A percentile compares a stretch with the other conserved stretches of the same genome.
These are phyloP conservation scores for Molossus alvarezi DNA, from an alignment of 2,797 vertebrate species.

Conservation along the genomic window DNA sequence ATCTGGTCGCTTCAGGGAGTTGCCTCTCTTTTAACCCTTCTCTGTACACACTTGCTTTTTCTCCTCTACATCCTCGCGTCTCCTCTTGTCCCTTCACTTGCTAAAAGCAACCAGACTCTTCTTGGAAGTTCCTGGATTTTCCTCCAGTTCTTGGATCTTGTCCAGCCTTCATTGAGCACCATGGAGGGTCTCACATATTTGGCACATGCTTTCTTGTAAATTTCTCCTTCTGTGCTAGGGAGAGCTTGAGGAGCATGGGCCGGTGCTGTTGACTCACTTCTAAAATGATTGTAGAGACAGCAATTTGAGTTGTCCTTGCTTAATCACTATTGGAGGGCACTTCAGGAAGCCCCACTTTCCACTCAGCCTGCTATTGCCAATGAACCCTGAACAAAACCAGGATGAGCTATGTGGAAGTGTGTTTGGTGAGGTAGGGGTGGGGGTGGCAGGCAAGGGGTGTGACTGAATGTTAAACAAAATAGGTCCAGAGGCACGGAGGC, in stretches of 20 bases:
- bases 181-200: not conserved
- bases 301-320: not conserved
- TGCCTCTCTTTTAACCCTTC: constrained; percentile 61
- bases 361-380: not conserved
- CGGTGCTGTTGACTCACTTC: not conserved
- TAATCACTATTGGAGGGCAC: not conserved
- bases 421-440: not conserved
- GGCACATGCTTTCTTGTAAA: not conserved
- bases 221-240: not conserved
- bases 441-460: not conserved
- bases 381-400: not conserved
- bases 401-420: not conserved
- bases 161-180: not conserved
- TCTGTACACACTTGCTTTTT: not conserved
- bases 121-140: constrained; percentile 26
- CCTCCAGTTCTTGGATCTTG: not conserved
- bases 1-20: not conserved
- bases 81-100: not conserved
- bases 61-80: not conserved
- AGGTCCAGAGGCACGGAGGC: too few species aligned
- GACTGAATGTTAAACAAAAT: not conserved
- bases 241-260: not conserved
- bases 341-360: not conserved
- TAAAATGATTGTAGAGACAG: not conserved
- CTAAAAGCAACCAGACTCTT: constrained; percentile 1